A percentile compares a stretch with the other conserved stretches of the same genome.
Conservation (phyloP, 2,113 vertebrate species). For the Illadopsis cleaveri region DNA sequence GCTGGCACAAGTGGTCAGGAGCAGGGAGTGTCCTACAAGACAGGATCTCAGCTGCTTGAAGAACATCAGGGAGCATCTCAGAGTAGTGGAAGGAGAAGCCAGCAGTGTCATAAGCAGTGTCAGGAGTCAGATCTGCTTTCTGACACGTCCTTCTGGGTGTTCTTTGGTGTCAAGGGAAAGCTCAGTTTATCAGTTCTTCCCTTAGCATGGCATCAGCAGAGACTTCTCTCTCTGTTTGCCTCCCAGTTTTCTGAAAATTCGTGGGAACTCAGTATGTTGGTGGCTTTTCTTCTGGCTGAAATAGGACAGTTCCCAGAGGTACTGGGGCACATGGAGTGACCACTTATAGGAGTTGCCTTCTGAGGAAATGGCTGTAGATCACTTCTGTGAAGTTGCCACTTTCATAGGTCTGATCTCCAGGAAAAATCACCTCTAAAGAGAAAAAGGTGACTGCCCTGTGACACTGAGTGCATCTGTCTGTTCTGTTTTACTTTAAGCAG, state of each 20-base stretch:
- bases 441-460: neutral
- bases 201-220: neutral
- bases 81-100: neutral
- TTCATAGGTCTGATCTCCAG: neutral
- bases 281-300: neutral
- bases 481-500: slow-evolving; percentile 12
- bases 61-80: neutral
- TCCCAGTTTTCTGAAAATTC: neutral
- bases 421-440: neutral
- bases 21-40: neutral
- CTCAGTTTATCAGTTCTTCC: neutral
- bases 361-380: neutral
- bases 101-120: neutral
- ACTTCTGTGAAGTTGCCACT: neutral
- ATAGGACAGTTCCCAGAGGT: neutral
- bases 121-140: neutral
- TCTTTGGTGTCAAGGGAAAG: neutral
- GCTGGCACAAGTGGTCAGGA: neutral
- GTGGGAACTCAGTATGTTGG: neutral
- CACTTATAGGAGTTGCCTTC: accelerated
- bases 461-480: neutral
- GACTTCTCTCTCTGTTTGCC: neutral
- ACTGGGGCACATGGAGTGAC: neutral
- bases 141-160: neutral
- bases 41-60: neutral